Base-by-base conservation (phyloP, 2,797 vertebrate genomes). In the Vultur gryphus region DNA sequence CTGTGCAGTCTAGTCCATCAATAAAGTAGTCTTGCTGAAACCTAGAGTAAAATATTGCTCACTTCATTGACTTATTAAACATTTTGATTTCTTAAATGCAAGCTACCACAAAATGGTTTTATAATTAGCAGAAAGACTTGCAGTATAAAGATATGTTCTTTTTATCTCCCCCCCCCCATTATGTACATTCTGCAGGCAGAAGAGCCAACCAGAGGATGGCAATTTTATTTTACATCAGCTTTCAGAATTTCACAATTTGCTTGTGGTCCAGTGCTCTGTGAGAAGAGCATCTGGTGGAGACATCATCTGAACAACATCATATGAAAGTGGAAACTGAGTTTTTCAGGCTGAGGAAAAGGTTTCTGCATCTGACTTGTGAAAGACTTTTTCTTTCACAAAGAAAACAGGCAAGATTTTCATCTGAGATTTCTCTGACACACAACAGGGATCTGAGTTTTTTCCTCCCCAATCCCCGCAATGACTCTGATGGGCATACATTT, bases 131-230 rank as follows among this genome's bases (percentile, higher is more conserved):
- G 44, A 48, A 91, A 41, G 10, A 59, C 11, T 66, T 83, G 8
- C 39, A 70, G 8, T 59, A 7, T 29, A 70, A 76, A 79, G 29
- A 33, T 12, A 58, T 4, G 13, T 44, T 19, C 24, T 91, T 70
- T 58, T 8, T 37, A 13, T 66, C 39, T 43, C 1, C 33, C 5
- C 28, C 12, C 24, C 64, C 31, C 25, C 43, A 5, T 64, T 72
- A 62, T 0, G 0, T 33, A 31, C 54, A 21, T 62, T 49, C 35
- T 73, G 26, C 33, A 80, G 18, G 25, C 6, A 5, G 49, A 77
- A 83, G 9, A 92, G 8, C 17, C 37, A 59, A 23, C 2, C 16
- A 46, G 24, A 87, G 49, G 33, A 49, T 65, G 46, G 14, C 10
- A 83, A 73, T n/a, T 88, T 33, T 59, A 17, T 24, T 79, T 76